Base-by-base conservation (phyloP, 2,797 vertebrate species). In the Paramormyrops hopkinsi region DNA sequence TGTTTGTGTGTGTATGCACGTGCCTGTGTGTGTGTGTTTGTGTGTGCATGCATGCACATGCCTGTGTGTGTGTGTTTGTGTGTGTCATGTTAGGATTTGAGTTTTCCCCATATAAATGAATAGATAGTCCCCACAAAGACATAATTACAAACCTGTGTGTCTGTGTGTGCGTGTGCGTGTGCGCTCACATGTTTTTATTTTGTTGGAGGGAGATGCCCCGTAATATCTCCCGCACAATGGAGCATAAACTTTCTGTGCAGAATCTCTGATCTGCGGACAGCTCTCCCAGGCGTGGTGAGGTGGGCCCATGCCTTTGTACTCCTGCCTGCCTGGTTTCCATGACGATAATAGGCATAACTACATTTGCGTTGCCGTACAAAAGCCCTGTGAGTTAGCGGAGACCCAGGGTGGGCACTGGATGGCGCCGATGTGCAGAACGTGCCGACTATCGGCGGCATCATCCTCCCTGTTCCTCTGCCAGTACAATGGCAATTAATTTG, bases 281-380 rank as follows among this genome's bases (percentile, higher is more conserved):
- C 53, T 90, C 86, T 90, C 88, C 89, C 85, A 87, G 88, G 89
- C 89, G 87, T 37, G 84, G 86, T 65, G 69, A 88, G 76, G 83
- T 83, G 46, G 14, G 88, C 48, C 84, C 9, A 90, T 89, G 91
- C 92, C 93, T 92, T 93, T 93, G 88, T 93, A 82, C 93, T 46
- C 90, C 93, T 73, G 90, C 94, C 91, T 91, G 88, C 91, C 91
- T 92, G 91, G 95, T 96, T 96, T 95, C 95, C 95, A 96, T 95
- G 95, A 94, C 94, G 89, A 95, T 95, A 94, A 94, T 93, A 91
- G 93, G 93, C 94, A 94, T 94, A 93, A 94, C 91, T 91, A 93
- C 91, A 94, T 93, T 94, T 91, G 91, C 91, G 89, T 93, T 93
- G 85, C 91, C 90, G 90, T 92, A 91, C 69, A 0, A 14, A 91